These are phyloP conservation scores for Erethizon dorsatum DNA, from an alignment of 2,797 vertebrate species.

Conservation along the genomic window DNA sequence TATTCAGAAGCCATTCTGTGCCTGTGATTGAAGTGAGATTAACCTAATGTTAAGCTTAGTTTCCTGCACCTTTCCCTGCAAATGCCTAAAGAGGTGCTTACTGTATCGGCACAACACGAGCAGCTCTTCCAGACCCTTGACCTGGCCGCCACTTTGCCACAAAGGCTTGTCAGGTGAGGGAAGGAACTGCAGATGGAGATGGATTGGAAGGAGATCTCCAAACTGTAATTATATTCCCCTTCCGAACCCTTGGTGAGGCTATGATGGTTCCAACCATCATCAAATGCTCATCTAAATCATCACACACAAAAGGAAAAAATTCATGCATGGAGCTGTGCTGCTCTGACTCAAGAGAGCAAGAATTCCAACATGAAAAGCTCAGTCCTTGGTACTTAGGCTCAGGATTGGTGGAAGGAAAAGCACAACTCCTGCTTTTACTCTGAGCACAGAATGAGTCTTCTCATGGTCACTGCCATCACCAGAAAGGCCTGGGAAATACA, in stretches of 20 bases:
- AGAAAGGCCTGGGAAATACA: not conserved
- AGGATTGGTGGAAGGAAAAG: not conserved
- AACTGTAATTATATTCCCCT: not conserved
- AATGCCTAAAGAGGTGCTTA: not conserved
- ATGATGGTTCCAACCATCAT: not conserved
- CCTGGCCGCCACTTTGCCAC: not conserved
- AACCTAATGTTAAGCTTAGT: not conserved
- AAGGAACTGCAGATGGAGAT: not conserved
- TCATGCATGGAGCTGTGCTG: not conserved
- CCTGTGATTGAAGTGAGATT: not conserved
- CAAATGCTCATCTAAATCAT: not conserved
- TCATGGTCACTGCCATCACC: not conserved
- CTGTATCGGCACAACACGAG: not conserved
- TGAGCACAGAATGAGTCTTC: not conserved
- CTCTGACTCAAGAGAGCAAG: not conserved
- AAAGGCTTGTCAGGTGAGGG: not conserved
- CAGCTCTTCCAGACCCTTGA: not conserved
- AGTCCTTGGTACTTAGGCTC: not conserved
- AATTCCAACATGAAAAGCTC: not conserved
- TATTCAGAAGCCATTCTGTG: constrained; percentile 4
- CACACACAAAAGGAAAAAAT: not conserved
- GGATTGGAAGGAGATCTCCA: not conserved
- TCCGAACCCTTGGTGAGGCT: not conserved
- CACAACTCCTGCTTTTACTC: not conserved
- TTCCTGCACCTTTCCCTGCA: not conserved